Evolutionary conservation across 2,113 vertebrate species (phyloP).

Genomic region (Psilopogon haemacephalus): DNA sequence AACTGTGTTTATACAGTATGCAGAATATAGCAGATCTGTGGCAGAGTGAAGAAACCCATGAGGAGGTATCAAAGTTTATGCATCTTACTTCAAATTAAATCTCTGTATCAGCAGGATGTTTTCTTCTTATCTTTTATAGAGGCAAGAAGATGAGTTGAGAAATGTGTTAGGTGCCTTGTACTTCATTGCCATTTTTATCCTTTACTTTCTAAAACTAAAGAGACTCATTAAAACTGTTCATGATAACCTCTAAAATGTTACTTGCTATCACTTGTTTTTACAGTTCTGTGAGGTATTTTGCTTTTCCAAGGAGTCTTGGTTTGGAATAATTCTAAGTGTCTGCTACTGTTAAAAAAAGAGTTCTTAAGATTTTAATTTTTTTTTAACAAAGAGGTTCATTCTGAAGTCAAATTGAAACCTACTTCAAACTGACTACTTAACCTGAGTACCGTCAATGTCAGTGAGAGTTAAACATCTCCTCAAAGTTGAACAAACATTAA

Average conservation of each 20-base stretch:
- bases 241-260: background rate
- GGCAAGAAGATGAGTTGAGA: background rate
- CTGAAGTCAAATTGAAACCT: background rate
- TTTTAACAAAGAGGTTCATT: background rate
- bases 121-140: slow-evolving; percentile 44
- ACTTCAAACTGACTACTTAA: slow-evolving; percentile 9
- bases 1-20: slow-evolving; percentile 53
- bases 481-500: background rate
- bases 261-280: background rate
- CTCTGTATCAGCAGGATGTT: slow-evolving; percentile 15
- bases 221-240: background rate
- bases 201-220: background rate
- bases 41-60: slow-evolving; percentile 13
- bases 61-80: slow-evolving; percentile 53
- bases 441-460: background rate
- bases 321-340: background rate
- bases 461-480: background rate
- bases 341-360: background rate
- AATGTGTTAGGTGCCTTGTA: slow-evolving; percentile 14
- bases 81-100: slow-evolving; percentile 50
- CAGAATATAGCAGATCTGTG: slow-evolving; percentile 18
- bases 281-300: background rate
- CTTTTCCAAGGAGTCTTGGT: background rate
- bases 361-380: background rate
- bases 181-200: background rate